Conservation (phyloP, 2,113 vertebrate genomes). For the Plotosus lineatus region DNA sequence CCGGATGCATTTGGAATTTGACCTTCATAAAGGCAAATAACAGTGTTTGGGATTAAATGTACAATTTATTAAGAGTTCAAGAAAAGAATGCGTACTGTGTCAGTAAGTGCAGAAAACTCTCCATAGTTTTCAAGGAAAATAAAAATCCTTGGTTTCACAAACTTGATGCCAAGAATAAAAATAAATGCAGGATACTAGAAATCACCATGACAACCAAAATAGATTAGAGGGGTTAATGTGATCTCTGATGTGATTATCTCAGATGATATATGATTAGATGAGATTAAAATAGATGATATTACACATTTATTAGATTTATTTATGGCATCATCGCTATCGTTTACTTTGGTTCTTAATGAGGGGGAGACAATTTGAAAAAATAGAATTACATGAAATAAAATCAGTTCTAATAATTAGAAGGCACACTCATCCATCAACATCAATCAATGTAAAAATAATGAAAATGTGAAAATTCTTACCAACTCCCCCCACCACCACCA, state of each 20-base stretch:
- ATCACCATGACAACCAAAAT: conserved; percentile 71
- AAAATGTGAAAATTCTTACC: conserved; percentile 20
- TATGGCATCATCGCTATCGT: conserved; percentile 61
- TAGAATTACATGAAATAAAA: conserved; percentile 54
- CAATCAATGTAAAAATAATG: conserved; percentile 42
- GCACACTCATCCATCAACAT: conserved; percentile 42
- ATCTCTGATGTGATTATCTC: conserved; percentile 63
- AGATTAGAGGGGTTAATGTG: conserved; percentile 67
- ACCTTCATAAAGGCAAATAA: not conserved
- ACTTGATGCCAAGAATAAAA: conserved; percentile 43
- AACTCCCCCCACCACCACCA: too few relatives aligned
- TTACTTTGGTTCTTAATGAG: conserved; percentile 65
- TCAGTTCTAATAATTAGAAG: conserved; percentile 44
- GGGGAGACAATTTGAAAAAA: conserved; percentile 54
- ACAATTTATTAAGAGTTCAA: not conserved
- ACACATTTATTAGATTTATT: conserved; percentile 68
- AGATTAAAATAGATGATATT: conserved; percentile 74
- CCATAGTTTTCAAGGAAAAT: not conserved
- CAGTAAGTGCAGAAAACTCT: not conserved
- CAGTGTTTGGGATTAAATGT: not conserved
- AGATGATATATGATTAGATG: conserved; percentile 60
- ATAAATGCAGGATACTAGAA: conserved; percentile 47
- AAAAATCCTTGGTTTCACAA: conserved; percentile 11
- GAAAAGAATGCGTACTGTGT: not conserved
- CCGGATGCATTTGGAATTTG: not conserved